A percentile compares a stretch with the other conserved stretches of the same genome.
phyloP scores from a whole-genome alignment of 2,888 invertebrate species.

The Plusia festucae region DNA sequence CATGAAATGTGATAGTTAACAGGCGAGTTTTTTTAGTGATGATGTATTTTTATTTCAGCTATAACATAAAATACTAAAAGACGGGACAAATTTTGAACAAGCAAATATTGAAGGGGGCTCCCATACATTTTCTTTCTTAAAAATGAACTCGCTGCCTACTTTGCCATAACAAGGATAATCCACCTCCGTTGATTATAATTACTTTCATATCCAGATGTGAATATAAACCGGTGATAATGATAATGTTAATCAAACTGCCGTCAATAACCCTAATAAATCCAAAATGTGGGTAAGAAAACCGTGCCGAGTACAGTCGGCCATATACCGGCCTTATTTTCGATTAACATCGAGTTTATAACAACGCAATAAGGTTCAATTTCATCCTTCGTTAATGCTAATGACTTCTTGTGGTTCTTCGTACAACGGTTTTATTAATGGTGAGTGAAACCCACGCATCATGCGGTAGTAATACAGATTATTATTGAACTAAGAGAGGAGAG shows the following conservation, averaged over 20 bases:
- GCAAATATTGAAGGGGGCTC: too few species aligned
- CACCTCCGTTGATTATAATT: too few species aligned
- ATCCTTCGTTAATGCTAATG: not conserved
- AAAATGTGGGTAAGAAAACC: constrained; percentile 36
- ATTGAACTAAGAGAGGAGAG: constrained; percentile 11
- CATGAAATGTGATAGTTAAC: too few species aligned
- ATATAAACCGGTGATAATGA: not conserved
- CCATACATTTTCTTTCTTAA: too few species aligned
- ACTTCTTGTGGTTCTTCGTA: not conserved
- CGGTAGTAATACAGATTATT: constrained; percentile 17
- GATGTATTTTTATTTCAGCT: too few species aligned
- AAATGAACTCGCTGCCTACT: too few species aligned
- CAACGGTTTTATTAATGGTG: constrained; percentile 28
- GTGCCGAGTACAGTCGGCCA: constrained; percentile 17
- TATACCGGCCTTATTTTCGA: not conserved
- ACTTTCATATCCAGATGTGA: not conserved
- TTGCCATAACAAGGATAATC: too few species aligned
- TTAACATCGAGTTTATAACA: not conserved
- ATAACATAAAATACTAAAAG: too few species aligned
- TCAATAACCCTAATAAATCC: not conserved
- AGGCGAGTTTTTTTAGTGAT: too few species aligned
- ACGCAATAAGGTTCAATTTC: not conserved
- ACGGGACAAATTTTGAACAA: too few species aligned
- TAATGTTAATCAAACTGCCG: not conserved
- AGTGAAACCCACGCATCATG: constrained; percentile 35